Evolutionary conservation across 2,888 invertebrate genomes (phyloP), one percentile per base, ranked within the genome.

Genomic region (Drosophila tanythrix): DNA sequence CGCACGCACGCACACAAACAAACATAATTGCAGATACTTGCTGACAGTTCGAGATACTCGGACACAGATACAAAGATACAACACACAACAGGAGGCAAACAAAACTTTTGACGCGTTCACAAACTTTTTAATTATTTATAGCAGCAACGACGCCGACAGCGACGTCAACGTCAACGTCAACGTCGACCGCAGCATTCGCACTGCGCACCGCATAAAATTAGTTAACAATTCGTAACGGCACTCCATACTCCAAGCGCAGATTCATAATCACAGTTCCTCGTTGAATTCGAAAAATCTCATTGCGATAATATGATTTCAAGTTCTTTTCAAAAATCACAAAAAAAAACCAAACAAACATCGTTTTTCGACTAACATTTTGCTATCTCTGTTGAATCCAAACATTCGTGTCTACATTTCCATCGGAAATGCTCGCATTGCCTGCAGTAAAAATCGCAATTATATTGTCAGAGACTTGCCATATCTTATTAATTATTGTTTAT

Each of bases 71-170:
- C 60, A 38, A 8, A 38, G 8, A 38, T 18, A 18, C 38, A 31
- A 18, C 18, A 50, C 40, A 33, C 55, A 53, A 13, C 58, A 25
- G 67, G 18, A 52, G 65, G 50, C 69, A 70, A 55, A 60, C 40
- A 60, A 51, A 68, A 55, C 53, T 68, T 70, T 70, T 67, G 67
- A 70, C 40, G 50, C 38, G 50, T 50, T 60, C 50, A 40, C 70
- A 60, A 63, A 59, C 52, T 70, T 70, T 70, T 59, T 73, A 73
- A 73, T 70, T 71, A 74, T 74, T 74, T 74, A 63, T 74, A 51
- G 69, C 50, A 68, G 36, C 73, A 48, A 64, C 55, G 55, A 50
- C 50, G 38, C 25, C n/a, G 33, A 10, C 64, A 10, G 40, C 40
- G 40, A 27, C n/a, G 31, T 13, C 48, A 29, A 35, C 31, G 56